Conservation (phyloP, 2,888 invertebrate species). For the Plebejus anna region DNA sequence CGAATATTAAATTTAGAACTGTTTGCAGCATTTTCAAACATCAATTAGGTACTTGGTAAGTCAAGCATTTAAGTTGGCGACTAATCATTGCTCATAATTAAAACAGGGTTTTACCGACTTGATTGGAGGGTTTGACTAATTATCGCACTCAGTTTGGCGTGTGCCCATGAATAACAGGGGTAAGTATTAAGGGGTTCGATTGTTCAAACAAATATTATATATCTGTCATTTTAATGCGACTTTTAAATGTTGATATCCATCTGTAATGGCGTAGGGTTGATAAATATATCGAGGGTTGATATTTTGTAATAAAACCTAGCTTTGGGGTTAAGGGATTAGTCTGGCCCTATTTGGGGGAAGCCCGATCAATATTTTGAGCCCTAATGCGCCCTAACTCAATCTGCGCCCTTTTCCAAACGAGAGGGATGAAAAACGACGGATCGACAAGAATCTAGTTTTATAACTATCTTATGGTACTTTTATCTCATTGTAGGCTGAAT, state of each 20-base stretch:
- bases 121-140: slow-evolving; percentile 10
- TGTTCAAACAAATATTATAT: slow-evolving; percentile 9
- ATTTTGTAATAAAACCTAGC: neutral
- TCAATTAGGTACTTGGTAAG: neutral
- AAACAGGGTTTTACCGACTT: neutral
- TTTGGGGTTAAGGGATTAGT: slow-evolving; percentile 1
- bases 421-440: neutral
- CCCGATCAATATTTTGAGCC: neutral
- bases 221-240: neutral
- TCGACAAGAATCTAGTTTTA: neutral
- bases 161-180: neutral
- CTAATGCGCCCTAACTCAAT: slow-evolving; percentile 6
- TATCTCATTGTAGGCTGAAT: no score
- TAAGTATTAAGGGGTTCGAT: neutral
- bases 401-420: neutral
- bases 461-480: neutral
- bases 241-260: neutral
- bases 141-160: neutral
- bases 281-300: neutral
- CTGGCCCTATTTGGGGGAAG: neutral
- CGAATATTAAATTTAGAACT: no score
- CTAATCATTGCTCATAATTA: neutral
- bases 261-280: neutral
- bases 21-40: no score
- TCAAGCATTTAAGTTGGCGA: neutral